Conservation (phyloP, 1,140 invertebrate genomes). For the Nebria ingens region DNA sequence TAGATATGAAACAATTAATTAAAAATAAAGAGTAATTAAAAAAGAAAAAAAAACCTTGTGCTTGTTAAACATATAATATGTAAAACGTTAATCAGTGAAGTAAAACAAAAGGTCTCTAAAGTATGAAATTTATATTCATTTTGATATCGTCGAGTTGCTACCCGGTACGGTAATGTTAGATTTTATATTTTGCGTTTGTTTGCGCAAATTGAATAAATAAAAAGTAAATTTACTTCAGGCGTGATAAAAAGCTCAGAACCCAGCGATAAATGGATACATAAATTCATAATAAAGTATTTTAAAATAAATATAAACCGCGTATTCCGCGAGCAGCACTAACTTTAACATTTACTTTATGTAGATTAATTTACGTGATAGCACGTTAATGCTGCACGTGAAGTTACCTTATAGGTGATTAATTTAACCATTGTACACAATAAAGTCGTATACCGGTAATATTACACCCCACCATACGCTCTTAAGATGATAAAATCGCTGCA, state of each 20-base stretch:
- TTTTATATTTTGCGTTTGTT: background rate
- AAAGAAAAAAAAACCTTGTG: background rate
- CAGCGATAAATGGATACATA: slow-evolving; percentile 1
- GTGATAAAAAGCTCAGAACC: background rate
- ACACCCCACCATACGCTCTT: too few species aligned
- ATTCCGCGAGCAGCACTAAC: background rate
- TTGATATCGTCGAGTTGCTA: background rate
- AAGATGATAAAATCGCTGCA: too few species aligned
- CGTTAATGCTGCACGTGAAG: background rate
- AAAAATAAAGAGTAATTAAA: background rate
- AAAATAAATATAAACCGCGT: background rate
- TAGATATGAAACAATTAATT: too few species aligned
- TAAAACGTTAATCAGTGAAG: background rate
- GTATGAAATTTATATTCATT: background rate
- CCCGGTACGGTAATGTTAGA: background rate
- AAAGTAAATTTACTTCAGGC: background rate
- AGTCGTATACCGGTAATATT: slow-evolving; percentile 3
- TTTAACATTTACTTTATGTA: slow-evolving; percentile 6
- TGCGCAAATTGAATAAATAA: slow-evolving; percentile 1
- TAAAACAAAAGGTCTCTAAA: background rate
- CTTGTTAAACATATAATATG: background rate
- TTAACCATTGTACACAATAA: background rate
- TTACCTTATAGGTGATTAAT: slow-evolving; percentile 2
- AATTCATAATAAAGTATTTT: slow-evolving; percentile 1
- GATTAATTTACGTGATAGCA: slow-evolving; percentile 2